A percentile compares a stretch with the other conserved stretches of the same genome.
These are phyloP conservation scores for Champsocephalus gunnari DNA, from an alignment of 2,797 vertebrate species.

Conservation along the genomic window DNA sequence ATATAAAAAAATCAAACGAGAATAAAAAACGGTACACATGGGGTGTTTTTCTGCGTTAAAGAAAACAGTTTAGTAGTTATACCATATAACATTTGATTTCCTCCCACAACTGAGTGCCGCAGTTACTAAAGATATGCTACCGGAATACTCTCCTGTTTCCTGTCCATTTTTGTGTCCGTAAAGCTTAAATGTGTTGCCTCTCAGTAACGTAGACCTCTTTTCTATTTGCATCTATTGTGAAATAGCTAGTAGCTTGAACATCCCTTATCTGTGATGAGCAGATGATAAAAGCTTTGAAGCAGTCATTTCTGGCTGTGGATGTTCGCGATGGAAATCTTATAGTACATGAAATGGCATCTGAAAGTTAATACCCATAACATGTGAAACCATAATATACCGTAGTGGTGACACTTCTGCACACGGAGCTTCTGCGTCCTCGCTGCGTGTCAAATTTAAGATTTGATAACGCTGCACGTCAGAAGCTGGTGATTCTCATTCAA, in stretches of 20 bases:
- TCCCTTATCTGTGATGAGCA: conserved; percentile 9
- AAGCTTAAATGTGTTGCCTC: conserved; percentile 2
- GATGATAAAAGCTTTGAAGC: conserved; percentile 17
- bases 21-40: too few relatives aligned
- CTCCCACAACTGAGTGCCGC: conserved; percentile 11
- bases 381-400: not conserved
- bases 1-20: too few relatives aligned
- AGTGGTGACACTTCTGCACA: not conserved
- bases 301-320: conserved; percentile 6
- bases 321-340: conserved; percentile 3
- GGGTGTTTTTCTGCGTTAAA: too few relatives aligned
- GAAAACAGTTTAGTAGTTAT: too few relatives aligned
- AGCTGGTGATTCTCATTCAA: not conserved
- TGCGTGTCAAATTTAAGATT: conserved; percentile 2
- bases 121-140: conserved; percentile 34
- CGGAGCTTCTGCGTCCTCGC: not conserved
- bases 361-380: conserved; percentile 7
- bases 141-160: conserved; percentile 25
- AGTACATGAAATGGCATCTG: conserved; percentile 12
- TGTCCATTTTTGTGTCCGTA: conserved; percentile 4
- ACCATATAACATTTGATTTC: conserved; percentile 3
- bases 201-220: not conserved
- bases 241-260: conserved; percentile 7
- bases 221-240: conserved; percentile 27
- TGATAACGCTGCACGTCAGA: not conserved